phyloP scores from a whole-genome alignment of 1,140 invertebrate genomes.

The silkworm (Bombyx mori) region DNA sequence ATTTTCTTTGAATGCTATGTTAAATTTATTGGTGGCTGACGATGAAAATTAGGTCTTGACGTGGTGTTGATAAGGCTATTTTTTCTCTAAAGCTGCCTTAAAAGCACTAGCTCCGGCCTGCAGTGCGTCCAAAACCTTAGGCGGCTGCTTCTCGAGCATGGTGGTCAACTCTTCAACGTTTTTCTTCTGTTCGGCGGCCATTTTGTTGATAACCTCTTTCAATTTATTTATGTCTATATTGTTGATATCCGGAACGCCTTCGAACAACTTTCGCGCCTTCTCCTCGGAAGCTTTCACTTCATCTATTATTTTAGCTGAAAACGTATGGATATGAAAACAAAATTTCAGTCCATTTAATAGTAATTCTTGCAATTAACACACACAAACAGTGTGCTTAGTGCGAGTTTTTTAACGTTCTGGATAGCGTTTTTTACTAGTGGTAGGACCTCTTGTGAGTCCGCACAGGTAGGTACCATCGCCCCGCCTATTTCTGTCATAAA shows the following conservation, averaged over 20 bases:
- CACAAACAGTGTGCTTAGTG: no score
- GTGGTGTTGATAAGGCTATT: neutral
- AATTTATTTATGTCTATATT: conserved; percentile 33
- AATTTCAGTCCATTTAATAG: no score
- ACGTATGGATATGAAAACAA: neutral
- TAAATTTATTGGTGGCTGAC: no score
- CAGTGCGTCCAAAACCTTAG: conserved; percentile 21
- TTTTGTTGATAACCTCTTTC: conserved; percentile 25
- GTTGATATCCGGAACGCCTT: conserved; percentile 19
- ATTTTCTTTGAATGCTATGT: no score
- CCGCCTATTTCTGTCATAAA: no score
- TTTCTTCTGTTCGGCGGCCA: conserved; percentile 30
- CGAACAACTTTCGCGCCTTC: conserved; percentile 28
- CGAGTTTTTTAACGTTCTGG: no score
- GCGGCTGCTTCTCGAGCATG: conserved; percentile 20
- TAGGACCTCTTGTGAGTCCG: no score
- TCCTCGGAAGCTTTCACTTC: conserved; percentile 25
- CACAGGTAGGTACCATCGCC: no score
- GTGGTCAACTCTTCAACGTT: conserved; percentile 24
- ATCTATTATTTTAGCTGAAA: conserved; percentile 38
- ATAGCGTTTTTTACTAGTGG: no score
- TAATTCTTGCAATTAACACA: no score
- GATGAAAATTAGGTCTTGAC: no score
- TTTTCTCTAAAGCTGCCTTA: conserved; percentile 22
- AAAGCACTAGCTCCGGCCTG: conserved; percentile 23